A percentile compares a stretch with the other conserved stretches of the same genome.
These are phyloP conservation scores for Psammodynastes pulverulentus DNA, from an alignment of 2,113 vertebrate species.

Conservation along the genomic window DNA sequence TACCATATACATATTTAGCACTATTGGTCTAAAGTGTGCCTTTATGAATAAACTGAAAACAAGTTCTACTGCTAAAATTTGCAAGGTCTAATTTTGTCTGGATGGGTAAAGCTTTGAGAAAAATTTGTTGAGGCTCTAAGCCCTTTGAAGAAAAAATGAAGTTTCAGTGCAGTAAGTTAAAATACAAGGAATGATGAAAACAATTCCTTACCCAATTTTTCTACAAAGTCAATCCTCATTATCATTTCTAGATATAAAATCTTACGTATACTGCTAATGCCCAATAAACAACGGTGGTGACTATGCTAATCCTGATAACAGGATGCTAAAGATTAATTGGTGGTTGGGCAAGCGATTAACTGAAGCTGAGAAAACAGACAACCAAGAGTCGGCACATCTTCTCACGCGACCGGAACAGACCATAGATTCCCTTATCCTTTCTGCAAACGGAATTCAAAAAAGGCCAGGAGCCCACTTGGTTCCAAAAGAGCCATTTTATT, in stretches of 20 bases:
- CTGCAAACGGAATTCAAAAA: background rate
- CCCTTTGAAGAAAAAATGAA: background rate
- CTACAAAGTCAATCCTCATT: background rate
- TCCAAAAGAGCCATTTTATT: conserved; percentile 58
- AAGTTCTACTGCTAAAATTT: background rate
- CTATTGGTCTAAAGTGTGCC: background rate
- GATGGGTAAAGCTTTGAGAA: background rate
- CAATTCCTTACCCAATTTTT: background rate
- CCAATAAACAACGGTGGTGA: background rate
- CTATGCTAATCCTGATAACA: background rate
- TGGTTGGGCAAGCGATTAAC: background rate
- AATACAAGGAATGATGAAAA: background rate
- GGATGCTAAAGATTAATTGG: background rate
- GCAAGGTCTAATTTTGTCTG: background rate
- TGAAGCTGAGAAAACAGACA: background rate
- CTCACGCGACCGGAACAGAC: background rate
- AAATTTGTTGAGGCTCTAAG: background rate
- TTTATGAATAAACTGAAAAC: background rate
- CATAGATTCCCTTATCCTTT: background rate
- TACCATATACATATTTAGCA: background rate
- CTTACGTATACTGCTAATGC: too few relatives aligned
- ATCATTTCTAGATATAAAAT: background rate
- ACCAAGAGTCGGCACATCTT: background rate
- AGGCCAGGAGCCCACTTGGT: background rate
- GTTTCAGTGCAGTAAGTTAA: background rate